These are phyloP conservation scores for Haemorhous mexicanus DNA, from an alignment of 2,113 vertebrate genomes.

Conservation along the genomic window DNA sequence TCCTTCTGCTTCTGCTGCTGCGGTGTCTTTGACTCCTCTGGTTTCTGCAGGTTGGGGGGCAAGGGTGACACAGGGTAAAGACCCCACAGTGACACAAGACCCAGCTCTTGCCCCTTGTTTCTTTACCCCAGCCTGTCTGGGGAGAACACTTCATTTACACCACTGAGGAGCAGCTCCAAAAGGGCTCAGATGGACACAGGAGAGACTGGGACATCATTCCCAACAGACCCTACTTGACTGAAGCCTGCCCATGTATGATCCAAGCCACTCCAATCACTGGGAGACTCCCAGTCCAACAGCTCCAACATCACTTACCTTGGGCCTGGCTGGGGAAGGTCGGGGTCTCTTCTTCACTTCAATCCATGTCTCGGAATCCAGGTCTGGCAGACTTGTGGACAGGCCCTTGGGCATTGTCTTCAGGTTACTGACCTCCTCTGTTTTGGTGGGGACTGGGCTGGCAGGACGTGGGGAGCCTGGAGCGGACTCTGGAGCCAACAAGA, in stretches of 20 bases:
- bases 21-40: conserved; percentile 74
- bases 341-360: conserved; percentile 98
- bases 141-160: not conserved
- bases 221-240: not conserved
- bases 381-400: conserved; percentile 92
- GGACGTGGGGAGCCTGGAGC: conserved; percentile 81
- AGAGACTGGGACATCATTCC: not conserved
- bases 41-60: conserved; percentile 65
- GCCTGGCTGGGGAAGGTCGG: conserved; percentile 87
- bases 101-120: not conserved
- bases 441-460: conserved; percentile 76
- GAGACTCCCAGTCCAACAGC: not conserved
- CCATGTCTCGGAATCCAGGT: conserved; percentile 96
- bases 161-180: not conserved
- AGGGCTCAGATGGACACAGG: not conserved
- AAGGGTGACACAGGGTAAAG: not conserved
- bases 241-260: not conserved
- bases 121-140: not conserved
- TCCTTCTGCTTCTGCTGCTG: conserved; percentile 75
- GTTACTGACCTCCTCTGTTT: conserved; percentile 86
- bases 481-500: conserved; percentile 62
- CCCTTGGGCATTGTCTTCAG: conserved; percentile 97
- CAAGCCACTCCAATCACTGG: not conserved
- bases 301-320: conserved; percentile 75
- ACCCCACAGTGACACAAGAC: rapidly evolving